Conservation (phyloP, 2,797 vertebrate genomes). For the Euphonia xanthogaster region DNA sequence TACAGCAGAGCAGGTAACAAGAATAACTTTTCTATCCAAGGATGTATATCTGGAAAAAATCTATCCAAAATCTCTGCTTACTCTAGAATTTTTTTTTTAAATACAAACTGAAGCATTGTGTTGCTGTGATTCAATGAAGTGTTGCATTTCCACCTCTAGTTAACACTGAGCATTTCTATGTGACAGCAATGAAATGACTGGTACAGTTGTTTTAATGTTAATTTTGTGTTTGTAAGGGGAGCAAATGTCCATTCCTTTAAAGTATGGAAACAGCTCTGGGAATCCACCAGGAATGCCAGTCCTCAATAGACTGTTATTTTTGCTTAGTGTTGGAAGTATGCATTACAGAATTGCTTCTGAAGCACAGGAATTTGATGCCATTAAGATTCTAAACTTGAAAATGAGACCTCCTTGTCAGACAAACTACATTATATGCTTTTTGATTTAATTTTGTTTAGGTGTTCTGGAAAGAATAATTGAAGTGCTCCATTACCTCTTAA, state of each 20-base stretch:
- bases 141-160: not conserved
- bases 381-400: not conserved
- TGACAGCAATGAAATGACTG: not conserved
- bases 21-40: not conserved
- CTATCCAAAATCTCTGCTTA: not conserved
- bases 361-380: not conserved
- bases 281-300: not conserved
- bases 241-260: not conserved
- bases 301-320: not conserved
- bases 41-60: not conserved
- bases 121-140: not conserved
- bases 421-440: not conserved
- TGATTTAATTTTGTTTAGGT: not conserved
- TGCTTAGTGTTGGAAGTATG: not conserved
- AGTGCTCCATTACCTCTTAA: not conserved
- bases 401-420: not conserved
- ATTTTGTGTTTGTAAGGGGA: not conserved
- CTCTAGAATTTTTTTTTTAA: not conserved
- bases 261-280: not conserved
- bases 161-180: not conserved
- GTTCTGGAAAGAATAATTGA: not conserved
- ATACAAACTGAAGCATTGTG: not conserved
- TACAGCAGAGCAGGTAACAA: not conserved
- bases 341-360: not conserved
- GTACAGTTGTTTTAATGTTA: not conserved